Base-by-base conservation (phyloP, 2,888 invertebrate genomes). In the Quadroppia sp. region DNA sequence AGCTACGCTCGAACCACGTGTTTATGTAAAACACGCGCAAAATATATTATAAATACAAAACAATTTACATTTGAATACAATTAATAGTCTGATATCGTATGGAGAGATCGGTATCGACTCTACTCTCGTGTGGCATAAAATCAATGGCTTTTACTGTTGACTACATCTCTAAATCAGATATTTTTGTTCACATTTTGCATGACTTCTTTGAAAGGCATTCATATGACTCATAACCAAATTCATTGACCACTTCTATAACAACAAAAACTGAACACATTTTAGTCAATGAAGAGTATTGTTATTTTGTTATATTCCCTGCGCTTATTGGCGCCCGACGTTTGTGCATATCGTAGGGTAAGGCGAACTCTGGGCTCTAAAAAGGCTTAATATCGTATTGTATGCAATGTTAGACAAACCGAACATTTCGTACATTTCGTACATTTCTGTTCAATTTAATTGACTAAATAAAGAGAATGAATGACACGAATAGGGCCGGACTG, bases 21-120 rank as follows among this genome's bases (percentile, higher is more conserved):
- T 67, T 67, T 40, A 42, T 67, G 67, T 42, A 42, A 67, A 67
- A 30, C 67, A 67, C 67, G 67, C n/a, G 40, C 67, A 67, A 42
- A 59, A 36, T 59, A 32, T 59, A 59, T 53, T 53, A 53, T 28
- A 56, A 67, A 40, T 61, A 42, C 40, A 42, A 67, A 40, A 40
- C 40, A 67, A 67, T 67, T 67, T 23, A n/a, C 67, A 67, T 67
- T 20, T 67, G 67, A 67, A 67, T 67, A 20, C 67, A 67, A 67
- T 67, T 67, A 67, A 67, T 40, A 67, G 67, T 2, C 23, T 2
- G 67, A 23, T 67, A 67, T 67, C 36, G 23, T n/a, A 67, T 36
- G 30, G 2, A 30, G 61, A 30, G 32, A 28, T 30, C 32, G 61
- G 48, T 4, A 3, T 2, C 25, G 53, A 53, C 53, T 53, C n/a